phyloP scores from a whole-genome alignment of 2,113 vertebrate species.

The Callipepla squamata region DNA sequence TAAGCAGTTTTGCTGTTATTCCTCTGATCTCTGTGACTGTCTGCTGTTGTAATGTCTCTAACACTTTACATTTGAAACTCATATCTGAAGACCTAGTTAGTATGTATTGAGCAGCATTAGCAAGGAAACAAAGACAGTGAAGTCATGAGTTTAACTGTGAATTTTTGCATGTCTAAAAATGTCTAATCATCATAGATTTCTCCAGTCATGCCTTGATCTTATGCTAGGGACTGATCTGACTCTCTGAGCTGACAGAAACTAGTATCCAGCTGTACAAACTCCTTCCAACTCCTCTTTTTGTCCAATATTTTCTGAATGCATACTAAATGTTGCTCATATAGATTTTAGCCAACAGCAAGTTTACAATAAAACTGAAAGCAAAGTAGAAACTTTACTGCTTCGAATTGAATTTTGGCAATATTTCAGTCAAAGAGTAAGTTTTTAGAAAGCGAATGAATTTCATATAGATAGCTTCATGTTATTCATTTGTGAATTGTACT shows the following conservation, averaged over 20 bases:
- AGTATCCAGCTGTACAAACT: not conserved
- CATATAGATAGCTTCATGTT: not conserved
- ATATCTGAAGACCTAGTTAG: not conserved
- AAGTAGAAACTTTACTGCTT: not conserved
- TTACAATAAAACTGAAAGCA: not conserved
- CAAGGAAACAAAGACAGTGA: slow-evolving; percentile 8
- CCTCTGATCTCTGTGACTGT: slow-evolving; percentile 18
- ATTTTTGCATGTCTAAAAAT: not conserved
- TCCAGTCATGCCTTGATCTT: not conserved
- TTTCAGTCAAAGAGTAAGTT: not conserved
- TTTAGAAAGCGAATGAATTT: not conserved
- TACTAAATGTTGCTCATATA: not conserved
- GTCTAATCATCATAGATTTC: not conserved
- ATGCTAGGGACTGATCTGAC: not conserved
- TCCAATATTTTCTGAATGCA: not conserved
- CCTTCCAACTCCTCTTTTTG: not conserved
- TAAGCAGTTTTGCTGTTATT: not conserved
- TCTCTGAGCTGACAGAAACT: not conserved
- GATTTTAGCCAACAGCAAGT: not conserved
- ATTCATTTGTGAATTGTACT: not conserved
- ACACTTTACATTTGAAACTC: not conserved
- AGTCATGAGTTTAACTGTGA: not conserved
- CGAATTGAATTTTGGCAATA: not conserved
- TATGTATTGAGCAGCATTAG: not conserved
- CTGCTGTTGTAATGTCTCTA: not conserved